Base-by-base conservation (phyloP, 2,797 vertebrate genomes). In the Aythya fuligula region DNA sequence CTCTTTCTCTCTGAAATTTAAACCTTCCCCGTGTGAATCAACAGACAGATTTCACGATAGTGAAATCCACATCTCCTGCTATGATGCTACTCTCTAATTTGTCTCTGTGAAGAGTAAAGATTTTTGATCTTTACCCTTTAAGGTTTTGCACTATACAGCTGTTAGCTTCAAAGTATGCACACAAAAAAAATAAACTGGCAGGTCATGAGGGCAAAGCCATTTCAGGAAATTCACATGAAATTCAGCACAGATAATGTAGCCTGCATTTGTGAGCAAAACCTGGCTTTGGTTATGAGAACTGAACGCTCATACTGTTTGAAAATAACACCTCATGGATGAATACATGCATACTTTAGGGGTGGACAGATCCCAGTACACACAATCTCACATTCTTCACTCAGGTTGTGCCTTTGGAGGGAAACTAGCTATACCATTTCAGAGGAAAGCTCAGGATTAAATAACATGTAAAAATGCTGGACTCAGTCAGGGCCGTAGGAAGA, bases 171-270 rank as follows among this genome's bases (percentile, higher is more conserved):
- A 73, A 56, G 30, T 15, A 62, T 13, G 13, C 1, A 4, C 8
- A 51, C 13, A 25, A 13, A 49, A 75, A 75, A 1, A 30, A 47
- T 49, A 93, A 90, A 65, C 1, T 5, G 25, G n/a, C 32, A 72
- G 11, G 19, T 77, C 8, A 20, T 8, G 20, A 86, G 28, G 17
- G 5, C 22, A 84, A 84, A 86, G 54, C 64, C 70, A 6, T 38
- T 66, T 24, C 67, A 85, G 17, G 18, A 72, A 67, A 84, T 0
- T 30, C 22, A 56, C 3, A 70, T 7, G 11, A 43, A 75, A 70
- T 18, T 51, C 45, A 85, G 41, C 2, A 3, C 34, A 58, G 14
- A 17, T 4, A 49, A 76, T 2, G 64, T 0, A 0, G 43, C 9
- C 34, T 25, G 30, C 5, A 19, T 22, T 62, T 5, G 13, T 34